Evolutionary conservation across 2,888 invertebrate genomes (phyloP).

Genomic region (Capitulum mitella): DNA sequence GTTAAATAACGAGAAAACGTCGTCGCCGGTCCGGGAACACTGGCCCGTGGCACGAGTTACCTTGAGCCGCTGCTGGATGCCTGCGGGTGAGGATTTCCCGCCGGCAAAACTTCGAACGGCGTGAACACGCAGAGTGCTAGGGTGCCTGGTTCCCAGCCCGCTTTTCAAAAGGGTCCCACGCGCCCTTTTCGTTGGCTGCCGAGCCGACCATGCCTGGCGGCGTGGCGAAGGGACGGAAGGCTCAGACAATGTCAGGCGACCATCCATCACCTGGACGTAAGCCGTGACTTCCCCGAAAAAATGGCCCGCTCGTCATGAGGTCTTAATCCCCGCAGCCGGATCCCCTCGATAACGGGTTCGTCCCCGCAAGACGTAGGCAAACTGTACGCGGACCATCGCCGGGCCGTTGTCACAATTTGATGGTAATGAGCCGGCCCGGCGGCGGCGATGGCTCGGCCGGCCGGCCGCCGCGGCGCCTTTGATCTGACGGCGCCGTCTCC

Average conservation of each 20-base stretch:
- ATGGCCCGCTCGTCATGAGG: background rate
- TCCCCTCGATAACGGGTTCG: background rate
- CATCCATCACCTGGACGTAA: constrained; percentile 6
- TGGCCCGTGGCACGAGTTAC: background rate
- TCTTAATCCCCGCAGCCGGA: background rate
- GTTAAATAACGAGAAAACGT: too few species aligned
- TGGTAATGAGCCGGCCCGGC: background rate
- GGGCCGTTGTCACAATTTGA: background rate
- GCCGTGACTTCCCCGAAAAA: background rate
- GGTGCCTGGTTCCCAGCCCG: too few species aligned
- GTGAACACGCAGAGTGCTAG: background rate
- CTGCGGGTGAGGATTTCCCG: too few species aligned
- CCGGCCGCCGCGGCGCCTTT: background rate
- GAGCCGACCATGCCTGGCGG: too few species aligned
- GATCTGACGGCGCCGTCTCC: background rate
- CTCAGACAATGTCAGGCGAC: background rate
- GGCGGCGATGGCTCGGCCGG: background rate
- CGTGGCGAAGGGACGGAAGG: background rate
- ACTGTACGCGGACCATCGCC: background rate
- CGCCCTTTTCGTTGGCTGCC: too few species aligned
- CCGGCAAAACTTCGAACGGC: background rate
- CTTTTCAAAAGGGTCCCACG: too few species aligned
- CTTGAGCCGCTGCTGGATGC: background rate
- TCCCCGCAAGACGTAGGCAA: background rate
- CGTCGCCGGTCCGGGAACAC: too few species aligned